These are phyloP conservation scores for Nemurella pictetii DNA, from an alignment of 2,888 invertebrate genomes.

Conservation along the genomic window DNA sequence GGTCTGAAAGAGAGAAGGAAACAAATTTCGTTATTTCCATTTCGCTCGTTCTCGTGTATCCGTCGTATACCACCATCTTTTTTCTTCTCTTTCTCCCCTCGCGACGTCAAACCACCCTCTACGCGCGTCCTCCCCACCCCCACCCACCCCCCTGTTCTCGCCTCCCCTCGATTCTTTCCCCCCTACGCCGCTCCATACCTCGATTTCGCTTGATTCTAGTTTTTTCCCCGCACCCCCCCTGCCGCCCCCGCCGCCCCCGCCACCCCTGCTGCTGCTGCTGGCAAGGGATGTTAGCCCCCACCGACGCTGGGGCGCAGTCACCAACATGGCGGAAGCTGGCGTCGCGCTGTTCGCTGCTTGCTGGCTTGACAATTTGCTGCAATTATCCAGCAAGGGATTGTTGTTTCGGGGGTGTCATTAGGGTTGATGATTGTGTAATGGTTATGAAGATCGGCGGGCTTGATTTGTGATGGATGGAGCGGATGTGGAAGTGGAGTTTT, in stretches of 20 bases:
- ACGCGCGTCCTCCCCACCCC: not conserved
- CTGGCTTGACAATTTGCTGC: not conserved
- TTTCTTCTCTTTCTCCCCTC: not conserved
- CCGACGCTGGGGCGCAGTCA: conserved; percentile 18
- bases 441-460: too few species aligned
- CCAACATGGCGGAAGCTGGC: conserved; percentile 30
- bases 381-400: too few species aligned
- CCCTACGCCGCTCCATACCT: not conserved
- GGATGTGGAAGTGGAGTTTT: too few species aligned
- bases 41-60: conserved; percentile 2
- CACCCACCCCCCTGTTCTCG: not conserved
- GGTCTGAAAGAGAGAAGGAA: conserved; percentile 20
- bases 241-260: not conserved
- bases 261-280: not conserved
- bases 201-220: not conserved
- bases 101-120: not conserved
- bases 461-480: too few species aligned
- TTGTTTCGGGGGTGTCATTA: too few species aligned
- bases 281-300: too few species aligned
- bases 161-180: conserved; percentile 28
- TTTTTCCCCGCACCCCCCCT: not conserved
- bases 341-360: not conserved
- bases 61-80: conserved; percentile 9
- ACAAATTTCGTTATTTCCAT: conserved; percentile 15
- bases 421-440: too few species aligned